Base-by-base conservation (phyloP, 2,113 vertebrate species). In the Anoplopoma fimbria region DNA sequence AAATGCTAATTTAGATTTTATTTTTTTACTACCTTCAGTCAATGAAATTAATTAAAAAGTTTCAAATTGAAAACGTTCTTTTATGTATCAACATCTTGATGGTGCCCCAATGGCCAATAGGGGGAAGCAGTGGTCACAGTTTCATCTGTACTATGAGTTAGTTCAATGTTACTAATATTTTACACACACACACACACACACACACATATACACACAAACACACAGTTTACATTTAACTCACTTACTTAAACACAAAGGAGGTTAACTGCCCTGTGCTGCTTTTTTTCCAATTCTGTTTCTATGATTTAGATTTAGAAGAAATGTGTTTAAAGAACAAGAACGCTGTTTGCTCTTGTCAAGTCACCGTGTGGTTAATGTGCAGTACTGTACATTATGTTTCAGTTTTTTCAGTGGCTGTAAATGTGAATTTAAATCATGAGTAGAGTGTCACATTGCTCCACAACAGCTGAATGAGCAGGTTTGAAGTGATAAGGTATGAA, bases 51-150 rank as follows among this genome's bases (percentile, higher is more conserved):
- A 78, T 75, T 53, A 0, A 34, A 45, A 57, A 29, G 33, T n/a
- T 60, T 29, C 6, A 65, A 45, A 34, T 9, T 33, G 6, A 5
- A 29, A 3, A 33, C 6, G n/a, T 14, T 13, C 69, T 58, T 70
- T 72, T 27, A 12, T 14, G 3, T 9, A 8, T 9, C n/a, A 27
- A 12, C 31, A 31, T 51, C 3, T 8, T 64, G 25, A 71, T 29
- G 17, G 3, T 61, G 9, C 47, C 13, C 9, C 17, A 3, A 27
- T 17, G 23, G 3, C 87, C 93, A 91, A 83, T 45, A 92, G 92
- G 75, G 77, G 84, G 88, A 45, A 86, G 82, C 74, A 91, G 9
- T 62, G 33, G 5, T 69, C 58, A 80, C 27, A 13, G 14, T 65
- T 34, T 15, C 8, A 15, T 23, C 45, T 77, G 14, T 27, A 67